Conservation (phyloP, 2,113 vertebrate species). For the Lagopus leucura region DNA sequence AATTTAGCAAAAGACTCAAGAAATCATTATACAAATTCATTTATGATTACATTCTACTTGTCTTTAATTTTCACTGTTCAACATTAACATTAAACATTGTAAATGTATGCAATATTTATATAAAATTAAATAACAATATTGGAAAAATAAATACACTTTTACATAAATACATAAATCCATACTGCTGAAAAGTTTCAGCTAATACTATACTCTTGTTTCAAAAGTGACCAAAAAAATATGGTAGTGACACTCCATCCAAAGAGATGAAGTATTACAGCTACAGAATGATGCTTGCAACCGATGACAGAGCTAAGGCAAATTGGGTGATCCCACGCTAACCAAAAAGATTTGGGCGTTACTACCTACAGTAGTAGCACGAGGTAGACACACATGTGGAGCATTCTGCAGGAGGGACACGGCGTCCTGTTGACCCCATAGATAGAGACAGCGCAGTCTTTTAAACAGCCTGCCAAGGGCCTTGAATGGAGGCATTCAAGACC, state of each 20-base stretch:
- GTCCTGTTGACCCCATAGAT: slow-evolving; percentile 37
- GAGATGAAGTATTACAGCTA: slow-evolving; percentile 70
- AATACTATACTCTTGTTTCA: slow-evolving; percentile 87
- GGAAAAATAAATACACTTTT: slow-evolving; percentile 98
- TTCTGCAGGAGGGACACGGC: slow-evolving; percentile 72
- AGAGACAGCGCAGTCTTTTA: background rate
- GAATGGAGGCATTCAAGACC: background rate
- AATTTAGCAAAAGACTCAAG: slow-evolving; percentile 60
- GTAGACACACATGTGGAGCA: slow-evolving; percentile 85
- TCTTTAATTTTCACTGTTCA: slow-evolving; percentile 86
- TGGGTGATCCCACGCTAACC: slow-evolving; percentile 48
- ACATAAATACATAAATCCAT: slow-evolving; percentile 91
- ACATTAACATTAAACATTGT: slow-evolving; percentile 81
- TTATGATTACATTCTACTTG: slow-evolving; percentile 82
- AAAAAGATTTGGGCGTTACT: slow-evolving; percentile 64
- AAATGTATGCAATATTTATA: slow-evolving; percentile 84
- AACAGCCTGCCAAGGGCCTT: background rate
- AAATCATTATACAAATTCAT: slow-evolving; percentile 74
- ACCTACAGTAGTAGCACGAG: slow-evolving; percentile 82
- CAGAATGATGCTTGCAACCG: slow-evolving; percentile 29
- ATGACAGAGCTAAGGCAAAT: slow-evolving; percentile 64
- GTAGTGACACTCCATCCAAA: slow-evolving; percentile 72
- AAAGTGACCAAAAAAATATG: slow-evolving; percentile 73
- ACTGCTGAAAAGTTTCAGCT: slow-evolving; percentile 84
- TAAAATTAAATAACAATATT: slow-evolving; percentile 93